Evolutionary conservation across 2,888 invertebrate genomes (phyloP).

Genomic region (Vandiemenella viatica): DNA sequence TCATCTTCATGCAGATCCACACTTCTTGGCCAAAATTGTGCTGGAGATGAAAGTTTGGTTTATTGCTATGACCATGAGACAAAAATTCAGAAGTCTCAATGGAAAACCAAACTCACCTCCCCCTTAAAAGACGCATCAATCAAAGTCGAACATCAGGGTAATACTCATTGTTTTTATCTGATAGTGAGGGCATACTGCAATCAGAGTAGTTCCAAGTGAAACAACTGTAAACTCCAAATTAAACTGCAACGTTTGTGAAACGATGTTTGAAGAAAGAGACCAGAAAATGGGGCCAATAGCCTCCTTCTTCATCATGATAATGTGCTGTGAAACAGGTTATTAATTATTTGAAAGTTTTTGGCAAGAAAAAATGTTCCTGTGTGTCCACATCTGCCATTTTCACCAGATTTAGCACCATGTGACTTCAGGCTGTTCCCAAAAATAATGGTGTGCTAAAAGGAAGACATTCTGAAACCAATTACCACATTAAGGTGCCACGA

Average conservation of each 20-base stretch:
- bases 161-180: neutral
- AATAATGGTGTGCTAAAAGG: neutral
- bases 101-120: neutral
- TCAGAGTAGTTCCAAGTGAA: neutral
- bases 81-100: neutral
- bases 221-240: neutral
- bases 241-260: neutral
- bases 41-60: neutral
- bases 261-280: too few relatives aligned
- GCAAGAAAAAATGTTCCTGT: too few relatives aligned
- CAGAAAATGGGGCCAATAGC: too few relatives aligned
- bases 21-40: neutral
- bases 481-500: neutral
- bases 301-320: too few relatives aligned
- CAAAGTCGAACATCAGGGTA: too few relatives aligned
- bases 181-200: neutral
- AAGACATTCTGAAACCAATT: neutral
- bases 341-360: neutral
- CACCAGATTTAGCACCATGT: too few relatives aligned
- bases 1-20: too few relatives aligned
- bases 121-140: neutral
- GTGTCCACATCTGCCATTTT: too few relatives aligned
- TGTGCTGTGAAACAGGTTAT: neutral
- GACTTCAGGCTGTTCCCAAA: neutral
- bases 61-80: neutral